phyloP scores from a whole-genome alignment of 2,888 invertebrate species.

The Idaea dimidiata region DNA sequence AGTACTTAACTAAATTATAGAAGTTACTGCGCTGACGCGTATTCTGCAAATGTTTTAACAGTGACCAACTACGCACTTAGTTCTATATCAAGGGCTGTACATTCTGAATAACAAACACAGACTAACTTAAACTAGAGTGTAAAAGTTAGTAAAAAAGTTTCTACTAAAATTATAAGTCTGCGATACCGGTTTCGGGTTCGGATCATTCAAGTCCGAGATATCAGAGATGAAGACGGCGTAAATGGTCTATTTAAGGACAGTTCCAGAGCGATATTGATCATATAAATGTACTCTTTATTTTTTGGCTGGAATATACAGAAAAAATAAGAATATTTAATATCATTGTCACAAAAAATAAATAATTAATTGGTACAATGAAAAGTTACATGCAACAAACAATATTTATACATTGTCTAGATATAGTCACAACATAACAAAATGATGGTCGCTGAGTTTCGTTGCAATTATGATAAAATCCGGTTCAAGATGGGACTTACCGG shows the following conservation, averaged over 20 bases:
- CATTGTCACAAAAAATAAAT: background rate
- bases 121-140: too few relatives aligned
- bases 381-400: background rate
- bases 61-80: too few relatives aligned
- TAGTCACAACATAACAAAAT: background rate
- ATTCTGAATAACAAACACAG: too few relatives aligned
- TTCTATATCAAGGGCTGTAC: too few relatives aligned
- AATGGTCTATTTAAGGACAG: conserved; percentile 12
- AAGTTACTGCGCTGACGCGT: too few relatives aligned
- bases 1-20: too few relatives aligned
- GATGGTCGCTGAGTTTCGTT: background rate
- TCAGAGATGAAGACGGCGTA: conserved; percentile 17
- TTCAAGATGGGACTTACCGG: background rate
- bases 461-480: background rate
- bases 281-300: background rate
- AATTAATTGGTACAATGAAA: background rate
- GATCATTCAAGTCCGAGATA: conserved; percentile 11
- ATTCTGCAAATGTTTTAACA: too few relatives aligned
- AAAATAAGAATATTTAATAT: background rate
- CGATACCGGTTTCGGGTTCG: conserved; percentile 19
- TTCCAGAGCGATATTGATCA: background rate
- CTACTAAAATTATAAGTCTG: conserved; percentile 1
- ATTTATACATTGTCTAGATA: background rate
- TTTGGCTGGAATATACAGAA: background rate
- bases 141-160: too few relatives aligned